Conservation (phyloP, 2,797 vertebrate genomes). For the Nannoperca australis region DNA sequence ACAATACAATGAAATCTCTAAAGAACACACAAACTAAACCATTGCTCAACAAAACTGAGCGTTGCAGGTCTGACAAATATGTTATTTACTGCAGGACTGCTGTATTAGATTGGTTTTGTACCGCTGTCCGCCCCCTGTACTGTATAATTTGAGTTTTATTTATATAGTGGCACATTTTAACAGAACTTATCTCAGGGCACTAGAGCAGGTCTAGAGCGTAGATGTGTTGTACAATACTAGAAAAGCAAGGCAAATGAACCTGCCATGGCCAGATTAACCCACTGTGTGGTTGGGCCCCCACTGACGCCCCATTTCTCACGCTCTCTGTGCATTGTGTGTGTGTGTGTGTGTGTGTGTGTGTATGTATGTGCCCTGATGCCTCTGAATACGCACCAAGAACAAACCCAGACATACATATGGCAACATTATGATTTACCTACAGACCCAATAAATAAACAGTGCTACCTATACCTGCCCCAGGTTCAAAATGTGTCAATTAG, state of each 20-base stretch:
- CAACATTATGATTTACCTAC: neutral
- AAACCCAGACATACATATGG: neutral
- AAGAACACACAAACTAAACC: neutral
- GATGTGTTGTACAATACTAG: neutral
- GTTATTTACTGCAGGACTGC: neutral
- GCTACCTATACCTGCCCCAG: neutral
- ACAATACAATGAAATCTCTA: neutral
- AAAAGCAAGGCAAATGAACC: neutral
- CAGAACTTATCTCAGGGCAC: no score
- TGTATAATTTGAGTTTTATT: no score
- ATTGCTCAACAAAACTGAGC: neutral
- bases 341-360: no score
- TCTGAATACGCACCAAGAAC: neutral
- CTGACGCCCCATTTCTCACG: neutral
- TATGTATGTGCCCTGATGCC: neutral
- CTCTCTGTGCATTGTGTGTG: slow-evolving; percentile 1
- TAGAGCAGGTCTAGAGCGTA: neutral
- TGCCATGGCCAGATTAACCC: neutral
- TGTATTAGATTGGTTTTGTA: neutral
- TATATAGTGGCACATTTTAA: no score
- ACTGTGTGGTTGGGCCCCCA: neutral
- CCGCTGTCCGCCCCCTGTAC: neutral
- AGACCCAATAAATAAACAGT: neutral
- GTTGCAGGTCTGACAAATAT: neutral
- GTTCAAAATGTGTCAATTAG: neutral